Conservation (phyloP, 2,797 vertebrate genomes). For the Gambelia wislizenii region DNA sequence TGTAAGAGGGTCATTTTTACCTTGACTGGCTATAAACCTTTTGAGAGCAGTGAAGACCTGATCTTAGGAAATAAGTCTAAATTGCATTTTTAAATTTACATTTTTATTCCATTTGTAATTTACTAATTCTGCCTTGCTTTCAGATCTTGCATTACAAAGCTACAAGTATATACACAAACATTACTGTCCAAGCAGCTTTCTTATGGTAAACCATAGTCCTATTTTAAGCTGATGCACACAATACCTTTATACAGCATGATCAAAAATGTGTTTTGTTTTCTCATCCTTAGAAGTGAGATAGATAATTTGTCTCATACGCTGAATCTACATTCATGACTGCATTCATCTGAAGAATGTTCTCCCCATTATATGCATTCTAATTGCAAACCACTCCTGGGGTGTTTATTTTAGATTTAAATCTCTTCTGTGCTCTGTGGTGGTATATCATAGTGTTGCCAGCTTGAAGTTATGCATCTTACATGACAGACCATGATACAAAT, state of each 20-base stretch:
- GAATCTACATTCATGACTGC: not conserved
- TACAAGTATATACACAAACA: not conserved
- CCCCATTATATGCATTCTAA: not conserved
- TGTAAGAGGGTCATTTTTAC: not conserved
- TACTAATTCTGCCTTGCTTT: not conserved
- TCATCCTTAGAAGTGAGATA: not conserved
- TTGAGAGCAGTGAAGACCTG: not conserved
- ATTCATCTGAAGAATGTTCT: constrained; percentile 16
- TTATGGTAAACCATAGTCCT: not conserved
- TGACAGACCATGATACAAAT: not conserved
- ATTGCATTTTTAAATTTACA: not conserved
- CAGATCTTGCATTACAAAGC: not conserved
- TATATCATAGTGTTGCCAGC: not conserved
- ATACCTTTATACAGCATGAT: not conserved
- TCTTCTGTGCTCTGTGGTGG: not conserved
- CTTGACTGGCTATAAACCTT: not conserved
- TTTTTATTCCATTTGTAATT: not conserved
- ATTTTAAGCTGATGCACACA: not conserved
- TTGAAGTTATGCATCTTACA: not conserved
- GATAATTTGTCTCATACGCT: not conserved
- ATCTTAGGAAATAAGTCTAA: not conserved
- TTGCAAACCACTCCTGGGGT: not conserved
- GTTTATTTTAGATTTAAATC: not conserved
- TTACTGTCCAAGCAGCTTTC: not conserved
- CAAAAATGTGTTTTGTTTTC: constrained; percentile 9